phyloP scores from a whole-genome alignment of 2,113 vertebrate genomes.

The Synchiropus splendidus region DNA sequence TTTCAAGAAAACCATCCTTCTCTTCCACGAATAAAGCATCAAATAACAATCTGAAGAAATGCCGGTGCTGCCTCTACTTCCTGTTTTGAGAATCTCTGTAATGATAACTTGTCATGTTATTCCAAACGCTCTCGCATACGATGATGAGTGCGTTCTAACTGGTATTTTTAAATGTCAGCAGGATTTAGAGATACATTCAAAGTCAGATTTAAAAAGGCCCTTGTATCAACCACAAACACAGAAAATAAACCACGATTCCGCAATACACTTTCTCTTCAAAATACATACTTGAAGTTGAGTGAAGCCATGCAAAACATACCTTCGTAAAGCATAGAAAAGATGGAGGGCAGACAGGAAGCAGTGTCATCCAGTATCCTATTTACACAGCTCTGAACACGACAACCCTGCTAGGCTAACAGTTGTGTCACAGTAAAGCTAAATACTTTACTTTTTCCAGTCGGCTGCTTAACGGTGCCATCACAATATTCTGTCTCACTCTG shows the following conservation, averaged over 20 bases:
- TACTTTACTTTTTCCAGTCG: constrained; percentile 41
- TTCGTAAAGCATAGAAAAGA: constrained; percentile 62
- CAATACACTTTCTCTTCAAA: no score
- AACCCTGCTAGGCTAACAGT: constrained; percentile 36
- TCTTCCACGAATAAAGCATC: not conserved
- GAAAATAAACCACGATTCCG: no score
- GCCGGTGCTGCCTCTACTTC: no score
- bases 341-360: constrained; percentile 42
- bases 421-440: constrained; percentile 49
- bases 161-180: no score
- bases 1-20: constrained; percentile 29
- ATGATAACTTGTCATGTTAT: no score
- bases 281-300: constrained; percentile 42
- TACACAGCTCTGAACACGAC: constrained; percentile 24
- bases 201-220: no score
- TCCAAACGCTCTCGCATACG: no score
- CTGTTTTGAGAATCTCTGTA: no score
- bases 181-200: no score
- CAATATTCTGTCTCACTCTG: constrained; percentile 58
- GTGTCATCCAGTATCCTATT: constrained; percentile 43
- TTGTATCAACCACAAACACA: constrained; percentile 31
- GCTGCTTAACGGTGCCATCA: constrained; percentile 49
- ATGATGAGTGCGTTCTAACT: no score
- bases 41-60: no score
- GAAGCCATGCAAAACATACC: constrained; percentile 70